These are phyloP conservation scores for Meta bourneti DNA, from an alignment of 2,888 invertebrate genomes.

Conservation along the genomic window DNA sequence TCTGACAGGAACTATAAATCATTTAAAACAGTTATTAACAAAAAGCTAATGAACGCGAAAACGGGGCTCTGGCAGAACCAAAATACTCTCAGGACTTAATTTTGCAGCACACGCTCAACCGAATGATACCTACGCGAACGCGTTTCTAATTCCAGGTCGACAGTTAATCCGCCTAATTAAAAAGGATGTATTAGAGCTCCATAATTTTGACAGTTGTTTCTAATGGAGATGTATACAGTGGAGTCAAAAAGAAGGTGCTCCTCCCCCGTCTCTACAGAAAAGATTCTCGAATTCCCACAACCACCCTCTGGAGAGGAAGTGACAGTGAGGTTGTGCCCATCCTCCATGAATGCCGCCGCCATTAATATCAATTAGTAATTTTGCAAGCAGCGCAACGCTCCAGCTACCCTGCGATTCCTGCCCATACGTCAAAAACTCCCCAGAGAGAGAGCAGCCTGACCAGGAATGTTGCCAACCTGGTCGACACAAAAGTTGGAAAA, in stretches of 20 bases:
- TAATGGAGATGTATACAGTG: not conserved
- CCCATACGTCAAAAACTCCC: constrained; percentile 70
- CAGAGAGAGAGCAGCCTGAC: constrained; percentile 17
- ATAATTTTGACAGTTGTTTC: not conserved
- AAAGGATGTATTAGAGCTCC: not conserved
- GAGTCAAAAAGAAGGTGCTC: not conserved
- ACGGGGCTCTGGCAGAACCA: not conserved
- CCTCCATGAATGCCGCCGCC: constrained; percentile 38
- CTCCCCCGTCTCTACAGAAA: not conserved
- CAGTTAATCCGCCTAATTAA: not conserved
- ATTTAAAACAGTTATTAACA: not conserved
- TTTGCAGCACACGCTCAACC: too few relatives aligned
- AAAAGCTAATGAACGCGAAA: not conserved
- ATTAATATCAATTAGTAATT: constrained; percentile 74
- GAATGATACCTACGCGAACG: too few relatives aligned
- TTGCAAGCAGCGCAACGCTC: constrained; percentile 57
- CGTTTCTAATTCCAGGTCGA: not conserved
- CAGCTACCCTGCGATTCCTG: constrained; percentile 26
- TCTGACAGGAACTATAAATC: not conserved
- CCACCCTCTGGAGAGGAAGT: constrained; percentile 13
- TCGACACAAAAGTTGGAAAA: constrained; percentile 58
- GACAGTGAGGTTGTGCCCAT: constrained; percentile 9
- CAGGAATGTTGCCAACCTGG: constrained; percentile 33
- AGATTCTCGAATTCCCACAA: not conserved
- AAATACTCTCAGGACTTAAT: not conserved